These are phyloP conservation scores for Thalassarche chlororhynchos DNA, from an alignment of 2,113 vertebrate species.

Conservation along the genomic window DNA sequence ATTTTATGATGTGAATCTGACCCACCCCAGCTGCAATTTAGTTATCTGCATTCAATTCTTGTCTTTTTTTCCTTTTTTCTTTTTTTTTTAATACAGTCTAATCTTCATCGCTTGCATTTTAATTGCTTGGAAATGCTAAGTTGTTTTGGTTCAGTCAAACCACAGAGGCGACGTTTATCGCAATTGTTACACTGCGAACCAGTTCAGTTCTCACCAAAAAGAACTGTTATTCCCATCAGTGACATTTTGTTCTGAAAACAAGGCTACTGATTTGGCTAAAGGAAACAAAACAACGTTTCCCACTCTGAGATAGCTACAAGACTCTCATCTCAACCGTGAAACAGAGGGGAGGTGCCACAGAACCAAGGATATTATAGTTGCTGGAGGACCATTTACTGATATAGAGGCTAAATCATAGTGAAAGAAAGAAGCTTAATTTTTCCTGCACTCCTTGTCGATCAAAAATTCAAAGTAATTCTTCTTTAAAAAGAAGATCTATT, in stretches of 20 bases:
- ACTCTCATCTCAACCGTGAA: background rate
- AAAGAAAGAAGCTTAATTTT: background rate
- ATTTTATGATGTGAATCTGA: slow-evolving; percentile 48
- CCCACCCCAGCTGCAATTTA: slow-evolving; percentile 45
- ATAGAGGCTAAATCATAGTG: background rate
- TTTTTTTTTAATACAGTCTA: background rate
- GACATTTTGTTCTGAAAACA: slow-evolving; percentile 77
- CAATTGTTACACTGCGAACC: slow-evolving; percentile 11
- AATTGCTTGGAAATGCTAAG: slow-evolving; percentile 58
- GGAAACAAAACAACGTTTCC: slow-evolving; percentile 55
- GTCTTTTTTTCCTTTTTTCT: background rate
- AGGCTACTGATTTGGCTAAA: slow-evolving; percentile 76
- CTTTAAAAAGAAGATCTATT: background rate
- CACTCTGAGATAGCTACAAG: slow-evolving; percentile 21
- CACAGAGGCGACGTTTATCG: slow-evolving; percentile 74
- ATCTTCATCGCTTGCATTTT: slow-evolving; percentile 41
- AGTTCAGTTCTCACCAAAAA: slow-evolving; percentile 70
- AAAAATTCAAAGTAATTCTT: background rate
- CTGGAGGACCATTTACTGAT: slow-evolving; percentile 13
- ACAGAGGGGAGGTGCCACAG: background rate
- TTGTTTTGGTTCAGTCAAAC: slow-evolving; percentile 76
- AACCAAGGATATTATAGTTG: slow-evolving; percentile 28
- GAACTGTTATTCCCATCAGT: slow-evolving; percentile 56
- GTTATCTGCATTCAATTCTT: slow-evolving; percentile 47
- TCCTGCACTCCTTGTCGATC: background rate